Percentiles rank a stretch among this genome's conserved stretches.
phyloP scores from a whole-genome alignment of 2,113 vertebrate species.

The Corythornis vintsioides region DNA sequence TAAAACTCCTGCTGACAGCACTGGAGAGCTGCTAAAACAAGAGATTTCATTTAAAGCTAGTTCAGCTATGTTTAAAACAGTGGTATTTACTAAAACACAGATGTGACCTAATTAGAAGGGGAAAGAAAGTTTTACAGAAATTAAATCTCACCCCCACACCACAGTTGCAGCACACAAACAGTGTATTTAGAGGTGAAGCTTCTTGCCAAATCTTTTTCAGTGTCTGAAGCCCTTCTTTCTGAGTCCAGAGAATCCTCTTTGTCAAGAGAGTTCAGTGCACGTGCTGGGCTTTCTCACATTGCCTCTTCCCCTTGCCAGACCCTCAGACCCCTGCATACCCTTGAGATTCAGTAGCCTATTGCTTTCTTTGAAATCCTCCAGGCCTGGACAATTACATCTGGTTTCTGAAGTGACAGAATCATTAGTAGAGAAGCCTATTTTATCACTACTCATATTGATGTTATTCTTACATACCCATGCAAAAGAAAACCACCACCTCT shows the following conservation, averaged over 20 bases:
- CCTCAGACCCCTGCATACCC: background rate
- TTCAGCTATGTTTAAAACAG: background rate
- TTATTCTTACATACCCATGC: background rate
- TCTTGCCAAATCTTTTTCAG: background rate
- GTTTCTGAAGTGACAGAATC: background rate
- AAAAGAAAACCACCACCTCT: background rate
- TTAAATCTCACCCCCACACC: background rate
- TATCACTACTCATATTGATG: background rate
- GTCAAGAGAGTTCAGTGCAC: background rate
- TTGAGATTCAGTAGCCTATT: background rate
- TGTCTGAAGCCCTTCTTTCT: background rate
- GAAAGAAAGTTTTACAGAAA: background rate
- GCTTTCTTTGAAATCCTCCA: background rate
- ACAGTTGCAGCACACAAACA: background rate
- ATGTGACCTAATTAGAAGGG: background rate
- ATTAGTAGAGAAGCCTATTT: background rate
- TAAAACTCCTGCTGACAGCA: background rate
- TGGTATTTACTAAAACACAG: background rate
- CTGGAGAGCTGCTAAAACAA: background rate
- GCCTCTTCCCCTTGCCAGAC: background rate
- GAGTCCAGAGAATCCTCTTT: background rate
- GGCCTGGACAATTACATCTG: background rate
- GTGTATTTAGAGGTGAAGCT: background rate
- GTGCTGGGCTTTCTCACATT: background rate
- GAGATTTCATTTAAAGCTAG: background rate